A percentile compares a stretch with the other conserved stretches of the same genome.
These are phyloP conservation scores for Nemopilema nomurai DNA, from an alignment of 30 jellyfish, hydroid and myxozoan genomes.

Conservation along the genomic window DNA sequence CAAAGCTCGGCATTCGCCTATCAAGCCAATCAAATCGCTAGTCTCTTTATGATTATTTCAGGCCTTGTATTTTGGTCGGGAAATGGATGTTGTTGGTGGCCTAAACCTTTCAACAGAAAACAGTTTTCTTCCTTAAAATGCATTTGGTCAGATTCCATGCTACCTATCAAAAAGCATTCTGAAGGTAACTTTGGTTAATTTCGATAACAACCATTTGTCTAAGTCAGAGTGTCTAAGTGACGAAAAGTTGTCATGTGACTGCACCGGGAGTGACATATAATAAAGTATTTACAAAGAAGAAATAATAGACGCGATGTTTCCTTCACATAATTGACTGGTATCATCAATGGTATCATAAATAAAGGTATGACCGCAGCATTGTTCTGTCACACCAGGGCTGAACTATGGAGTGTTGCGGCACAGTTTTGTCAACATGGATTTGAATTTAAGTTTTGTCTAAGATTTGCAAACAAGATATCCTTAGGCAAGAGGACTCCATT, in stretches of 20 bases:
- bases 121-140: neutral
- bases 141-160: neutral
- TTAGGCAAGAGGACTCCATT: no score
- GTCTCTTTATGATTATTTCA: no score
- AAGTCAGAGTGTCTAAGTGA: neutral
- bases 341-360: neutral
- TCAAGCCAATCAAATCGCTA: slow-evolving; percentile 32
- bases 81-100: neutral
- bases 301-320: neutral
- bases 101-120: no score
- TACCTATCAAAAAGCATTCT: neutral
- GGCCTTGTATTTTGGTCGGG: no score
- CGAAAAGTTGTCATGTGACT: neutral
- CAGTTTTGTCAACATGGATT: no score
- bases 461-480: no score
- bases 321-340: neutral
- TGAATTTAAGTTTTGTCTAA: no score
- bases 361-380: neutral
- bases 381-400: neutral
- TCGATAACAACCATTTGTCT: neutral
- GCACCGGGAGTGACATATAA: neutral
- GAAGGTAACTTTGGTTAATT: neutral
- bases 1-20: no score
- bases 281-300: no score
- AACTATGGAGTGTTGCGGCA: neutral